Percentiles rank a stretch among this genome's conserved stretches.
Evolutionary conservation across 1,140 invertebrate species (phyloP).

Genomic region (Drosophila truncata): DNA sequence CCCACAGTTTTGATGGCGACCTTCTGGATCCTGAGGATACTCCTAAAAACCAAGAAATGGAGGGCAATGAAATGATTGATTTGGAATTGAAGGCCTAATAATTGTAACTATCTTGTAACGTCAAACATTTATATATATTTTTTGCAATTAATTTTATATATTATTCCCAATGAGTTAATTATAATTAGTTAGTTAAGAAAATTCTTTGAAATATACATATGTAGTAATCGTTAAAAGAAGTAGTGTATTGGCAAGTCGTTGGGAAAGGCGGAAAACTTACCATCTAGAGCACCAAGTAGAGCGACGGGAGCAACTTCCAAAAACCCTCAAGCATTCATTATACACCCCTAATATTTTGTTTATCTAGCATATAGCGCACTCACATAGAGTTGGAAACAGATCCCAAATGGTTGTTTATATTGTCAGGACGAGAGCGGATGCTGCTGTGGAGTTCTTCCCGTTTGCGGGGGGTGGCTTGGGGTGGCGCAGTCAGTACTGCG

Average conservation of each 20-base stretch:
- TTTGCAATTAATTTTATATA: neutral
- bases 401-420: conserved; percentile 73
- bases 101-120: neutral
- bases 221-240: neutral
- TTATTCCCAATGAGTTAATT: neutral
- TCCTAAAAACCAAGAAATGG: conserved; percentile 71
- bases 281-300: conserved; percentile 39
- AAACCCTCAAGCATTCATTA: conserved; percentile 54
- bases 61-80: conserved; percentile 77
- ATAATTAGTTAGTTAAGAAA: neutral
- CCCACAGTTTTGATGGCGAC: conserved; percentile 75
- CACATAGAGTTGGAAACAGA: conserved; percentile 64
- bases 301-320: conserved; percentile 48
- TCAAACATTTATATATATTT: neutral
- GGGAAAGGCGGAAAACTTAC: neutral
- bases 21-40: conserved; percentile 67
- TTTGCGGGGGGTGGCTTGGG: conserved; percentile 49
- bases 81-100: conserved; percentile 30
- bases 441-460: conserved; percentile 42
- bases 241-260: conserved; percentile 6
- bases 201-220: neutral
- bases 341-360: conserved; percentile 76
- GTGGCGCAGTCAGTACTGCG: conserved; percentile 13
- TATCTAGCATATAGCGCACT: conserved; percentile 68
- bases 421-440: conserved; percentile 55